Percentiles rank a stretch among this genome's conserved stretches.
Conservation (phyloP, 2,888 invertebrate species). For the Saturnia japonica region DNA sequence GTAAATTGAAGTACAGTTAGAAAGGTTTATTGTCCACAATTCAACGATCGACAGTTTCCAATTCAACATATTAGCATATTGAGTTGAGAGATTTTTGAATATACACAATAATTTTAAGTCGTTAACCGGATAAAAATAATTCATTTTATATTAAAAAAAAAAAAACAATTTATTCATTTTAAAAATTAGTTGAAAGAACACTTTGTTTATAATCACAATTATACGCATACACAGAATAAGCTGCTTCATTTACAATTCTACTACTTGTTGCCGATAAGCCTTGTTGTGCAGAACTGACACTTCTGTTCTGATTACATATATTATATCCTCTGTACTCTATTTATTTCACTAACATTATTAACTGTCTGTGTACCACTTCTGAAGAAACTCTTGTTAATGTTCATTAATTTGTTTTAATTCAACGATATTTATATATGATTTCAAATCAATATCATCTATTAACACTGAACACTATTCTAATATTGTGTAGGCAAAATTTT, state of each 20-base stretch:
- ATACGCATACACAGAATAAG: not conserved
- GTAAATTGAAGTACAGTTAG: constrained; percentile 53
- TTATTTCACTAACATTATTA: not conserved
- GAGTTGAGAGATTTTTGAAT: constrained; percentile 26
- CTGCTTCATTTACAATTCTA: not conserved
- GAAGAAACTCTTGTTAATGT: not conserved
- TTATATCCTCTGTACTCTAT: not conserved
- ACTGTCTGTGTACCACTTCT: not conserved
- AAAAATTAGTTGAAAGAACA: not conserved
- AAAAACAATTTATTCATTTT: not conserved
- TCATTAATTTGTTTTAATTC: not conserved
- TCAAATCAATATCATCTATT: no score
- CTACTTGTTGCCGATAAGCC: not conserved
- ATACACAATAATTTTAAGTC: constrained; percentile 26
- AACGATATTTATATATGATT: no score
- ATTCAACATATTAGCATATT: constrained; percentile 49
- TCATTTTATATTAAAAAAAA: not conserved
- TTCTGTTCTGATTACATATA: not conserved
- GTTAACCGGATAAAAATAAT: constrained; percentile 19
- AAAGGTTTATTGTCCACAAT: constrained; percentile 44
- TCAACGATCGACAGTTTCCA: constrained; percentile 34
- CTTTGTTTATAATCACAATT: not conserved
- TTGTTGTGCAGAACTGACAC: not conserved
- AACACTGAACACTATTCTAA: no score
- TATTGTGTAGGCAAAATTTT: no score